Evolutionary conservation across 2,888 invertebrate species (phyloP), one percentile per base, ranked within the genome.

Genomic region (Ephialtes manifestator): DNA sequence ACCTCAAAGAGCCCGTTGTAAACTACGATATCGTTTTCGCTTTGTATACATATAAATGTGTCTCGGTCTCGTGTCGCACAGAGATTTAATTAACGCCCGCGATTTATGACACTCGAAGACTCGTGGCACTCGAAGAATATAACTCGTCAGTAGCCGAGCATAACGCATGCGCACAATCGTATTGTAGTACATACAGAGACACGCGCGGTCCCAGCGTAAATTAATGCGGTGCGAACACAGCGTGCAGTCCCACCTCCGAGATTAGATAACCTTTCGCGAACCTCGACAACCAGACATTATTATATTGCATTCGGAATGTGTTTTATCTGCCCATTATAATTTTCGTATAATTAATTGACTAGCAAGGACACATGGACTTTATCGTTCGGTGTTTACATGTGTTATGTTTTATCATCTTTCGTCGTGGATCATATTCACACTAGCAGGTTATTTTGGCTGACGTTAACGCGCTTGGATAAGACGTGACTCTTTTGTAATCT

Each of bases 61-160:
- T 24, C 24, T 24, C 63, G 39, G 7, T 13, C 39, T 35, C 65
- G 20, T 65, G 71, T 63, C 70, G 76, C 63, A 85, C 83, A 79
- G 87, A 89, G 90, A 92, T 92, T 92, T 92, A 91, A 91, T 92
- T 91, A 90, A 87, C 87, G 72, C 88, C 86, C 86, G 72, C 88
- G 90, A 91, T 91, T 92, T 91, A 91, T 90, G 89, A 87, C 84
- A 84, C 76, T 83, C 84, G 81, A 86, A 86, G 60, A 85, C 84
- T 84, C 81, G 68, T 80, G 67, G 55, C 86, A 80, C 83, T 70
- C 74, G 58, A 39, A 58, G 51, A 39, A 58, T 71, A 86, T 83
- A 83, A 80, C 80, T 86, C 84, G 81, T 83, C 87, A 76, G 79
- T 81, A 63, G 74, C 60, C 60, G 75, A 76, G 51, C 77, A 85